Percentiles rank a stretch among this genome's conserved stretches.
Evolutionary conservation across 1,140 invertebrate species (phyloP).

Genomic region (Maniola jurtina): DNA sequence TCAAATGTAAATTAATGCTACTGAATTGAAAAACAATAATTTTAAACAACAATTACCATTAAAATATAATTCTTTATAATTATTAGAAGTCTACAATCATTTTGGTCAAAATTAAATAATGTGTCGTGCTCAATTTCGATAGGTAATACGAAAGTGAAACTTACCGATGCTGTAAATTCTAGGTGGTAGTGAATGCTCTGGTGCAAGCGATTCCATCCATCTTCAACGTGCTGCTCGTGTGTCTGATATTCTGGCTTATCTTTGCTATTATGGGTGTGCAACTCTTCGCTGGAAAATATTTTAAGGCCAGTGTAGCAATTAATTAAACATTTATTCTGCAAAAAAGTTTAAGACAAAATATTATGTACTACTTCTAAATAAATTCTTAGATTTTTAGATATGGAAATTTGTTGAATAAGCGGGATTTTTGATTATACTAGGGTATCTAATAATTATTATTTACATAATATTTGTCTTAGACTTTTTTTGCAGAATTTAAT

Average conservation of each 20-base stretch:
- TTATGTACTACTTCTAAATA: not conserved
- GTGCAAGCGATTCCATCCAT: constrained; percentile 97
- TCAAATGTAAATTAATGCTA: not conserved
- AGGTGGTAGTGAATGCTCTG: constrained; percentile 93
- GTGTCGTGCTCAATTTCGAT: too few species aligned
- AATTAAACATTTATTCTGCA: not conserved
- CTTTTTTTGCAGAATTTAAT: too few species aligned
- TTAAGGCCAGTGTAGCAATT: constrained; percentile 79
- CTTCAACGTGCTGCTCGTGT: constrained; percentile 96
- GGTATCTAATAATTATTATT: too few species aligned
- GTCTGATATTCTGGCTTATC: constrained; percentile 96
- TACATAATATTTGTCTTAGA: too few species aligned
- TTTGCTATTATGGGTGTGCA: constrained; percentile 97
- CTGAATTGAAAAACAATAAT: too few species aligned
- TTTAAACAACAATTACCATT: too few species aligned
- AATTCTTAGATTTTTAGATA: too few species aligned
- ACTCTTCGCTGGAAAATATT: constrained; percentile 96
- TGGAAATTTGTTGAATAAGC: too few species aligned
- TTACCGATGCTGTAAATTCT: constrained; percentile 27
- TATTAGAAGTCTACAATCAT: not conserved
- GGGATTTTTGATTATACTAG: too few species aligned
- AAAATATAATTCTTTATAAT: not conserved
- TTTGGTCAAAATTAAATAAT: too few species aligned
- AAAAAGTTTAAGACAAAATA: constrained; percentile 3
- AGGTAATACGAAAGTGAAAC: not conserved